These are phyloP conservation scores for Sinelater perroti DNA, from an alignment of 2,888 invertebrate genomes.

Conservation along the genomic window DNA sequence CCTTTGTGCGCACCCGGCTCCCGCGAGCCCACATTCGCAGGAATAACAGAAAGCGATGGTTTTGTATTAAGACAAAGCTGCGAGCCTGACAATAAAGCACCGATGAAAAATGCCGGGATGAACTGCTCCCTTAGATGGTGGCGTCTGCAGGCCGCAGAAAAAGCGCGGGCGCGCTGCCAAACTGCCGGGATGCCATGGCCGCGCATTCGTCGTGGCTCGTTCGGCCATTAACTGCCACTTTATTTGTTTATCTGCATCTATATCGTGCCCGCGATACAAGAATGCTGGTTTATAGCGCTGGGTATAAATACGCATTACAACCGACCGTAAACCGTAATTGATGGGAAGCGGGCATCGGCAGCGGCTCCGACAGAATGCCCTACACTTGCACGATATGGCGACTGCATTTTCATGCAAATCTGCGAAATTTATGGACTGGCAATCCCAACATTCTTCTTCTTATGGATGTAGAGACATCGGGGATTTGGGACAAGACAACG, in stretches of 20 bases:
- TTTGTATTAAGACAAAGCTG: conserved; percentile 8
- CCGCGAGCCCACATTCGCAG: too few relatives aligned
- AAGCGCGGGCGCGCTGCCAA: conserved; percentile 25
- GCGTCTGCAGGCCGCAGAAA: conserved; percentile 24
- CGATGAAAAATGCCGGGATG: conserved; percentile 20
- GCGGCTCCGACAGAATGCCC: too few relatives aligned
- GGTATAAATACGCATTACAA: too few relatives aligned
- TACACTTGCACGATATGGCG: too few relatives aligned
- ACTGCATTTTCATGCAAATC: too few relatives aligned
- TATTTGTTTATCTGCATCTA: conserved; percentile 14
- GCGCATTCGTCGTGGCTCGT: conserved; percentile 14
- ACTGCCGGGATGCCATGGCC: conserved; percentile 9
- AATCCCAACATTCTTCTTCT: too few relatives aligned
- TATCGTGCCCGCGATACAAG: background rate
- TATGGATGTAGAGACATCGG: too few relatives aligned
- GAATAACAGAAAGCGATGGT: background rate
- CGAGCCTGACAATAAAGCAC: conserved; percentile 7
- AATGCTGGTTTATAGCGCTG: too few relatives aligned
- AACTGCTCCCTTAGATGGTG: conserved; percentile 16
- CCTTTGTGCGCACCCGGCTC: background rate
- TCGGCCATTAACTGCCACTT: conserved; percentile 16
- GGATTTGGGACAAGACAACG: too few relatives aligned
- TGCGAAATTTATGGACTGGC: too few relatives aligned
- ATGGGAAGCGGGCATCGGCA: too few relatives aligned
- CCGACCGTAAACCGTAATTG: too few relatives aligned